Evolutionary conservation across 1,140 invertebrate genomes (phyloP).

Genomic region (Lepidurus arcticus): DNA sequence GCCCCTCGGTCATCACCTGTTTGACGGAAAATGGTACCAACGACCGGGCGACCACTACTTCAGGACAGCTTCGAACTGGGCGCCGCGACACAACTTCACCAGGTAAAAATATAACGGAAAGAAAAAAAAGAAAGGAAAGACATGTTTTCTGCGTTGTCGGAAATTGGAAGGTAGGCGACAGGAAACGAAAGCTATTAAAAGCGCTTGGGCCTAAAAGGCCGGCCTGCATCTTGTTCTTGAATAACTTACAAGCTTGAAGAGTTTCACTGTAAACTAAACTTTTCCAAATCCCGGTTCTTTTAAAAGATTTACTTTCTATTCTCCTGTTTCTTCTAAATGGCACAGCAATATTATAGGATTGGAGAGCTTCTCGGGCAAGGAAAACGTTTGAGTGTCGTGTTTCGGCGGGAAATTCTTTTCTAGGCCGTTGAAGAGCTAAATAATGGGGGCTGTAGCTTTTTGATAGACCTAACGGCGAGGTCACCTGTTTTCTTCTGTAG

Average conservation of each 20-base stretch:
- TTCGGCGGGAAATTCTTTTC: neutral
- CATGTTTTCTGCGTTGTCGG: neutral
- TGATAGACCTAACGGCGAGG: neutral
- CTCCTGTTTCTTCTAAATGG: no score
- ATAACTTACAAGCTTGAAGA: neutral
- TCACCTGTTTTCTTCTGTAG: neutral
- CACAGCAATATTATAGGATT: neutral
- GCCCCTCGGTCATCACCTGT: constrained; percentile 32
- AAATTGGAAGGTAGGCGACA: neutral
- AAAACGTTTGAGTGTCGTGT: neutral
- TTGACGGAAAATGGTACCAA: constrained; percentile 4
- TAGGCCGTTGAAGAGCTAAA: neutral
- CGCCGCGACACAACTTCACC: constrained; percentile 12
- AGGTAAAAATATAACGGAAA: neutral
- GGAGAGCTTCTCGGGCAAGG: neutral
- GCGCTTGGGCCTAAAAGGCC: neutral
- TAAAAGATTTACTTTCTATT: no score
- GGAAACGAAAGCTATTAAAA: neutral
- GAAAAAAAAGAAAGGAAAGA: no score
- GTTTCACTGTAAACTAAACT: neutral
- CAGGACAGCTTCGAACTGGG: constrained; percentile 2
- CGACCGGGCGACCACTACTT: neutral
- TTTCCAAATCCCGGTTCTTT: neutral
- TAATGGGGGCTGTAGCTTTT: neutral
- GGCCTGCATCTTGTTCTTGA: neutral